Conservation (phyloP, 2,797 vertebrate genomes). For the Bradypodion ventrale region DNA sequence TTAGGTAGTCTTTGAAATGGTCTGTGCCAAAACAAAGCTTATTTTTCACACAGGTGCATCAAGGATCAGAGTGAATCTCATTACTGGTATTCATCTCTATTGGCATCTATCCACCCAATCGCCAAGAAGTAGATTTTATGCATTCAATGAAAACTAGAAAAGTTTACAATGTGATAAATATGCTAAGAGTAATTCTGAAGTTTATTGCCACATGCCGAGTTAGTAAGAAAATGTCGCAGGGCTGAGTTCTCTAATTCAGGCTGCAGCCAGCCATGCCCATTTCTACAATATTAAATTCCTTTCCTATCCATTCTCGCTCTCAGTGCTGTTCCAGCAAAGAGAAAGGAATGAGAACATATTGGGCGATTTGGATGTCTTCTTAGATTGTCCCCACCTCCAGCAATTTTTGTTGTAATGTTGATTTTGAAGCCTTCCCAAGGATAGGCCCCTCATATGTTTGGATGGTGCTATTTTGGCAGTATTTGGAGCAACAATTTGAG, state of each 20-base stretch:
- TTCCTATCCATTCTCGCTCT: too few relatives aligned
- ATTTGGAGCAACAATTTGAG: background rate
- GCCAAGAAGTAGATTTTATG: background rate
- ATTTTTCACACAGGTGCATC: background rate
- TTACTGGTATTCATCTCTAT: background rate
- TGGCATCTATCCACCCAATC: background rate
- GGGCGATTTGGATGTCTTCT: too few relatives aligned
- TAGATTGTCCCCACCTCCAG: background rate
- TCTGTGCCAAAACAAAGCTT: background rate
- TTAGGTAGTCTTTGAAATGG: background rate
- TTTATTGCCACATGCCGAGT: background rate
- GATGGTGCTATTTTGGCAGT: background rate
- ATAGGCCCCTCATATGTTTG: too few relatives aligned
- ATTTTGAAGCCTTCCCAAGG: background rate
- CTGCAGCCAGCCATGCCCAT: background rate
- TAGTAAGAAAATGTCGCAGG: background rate
- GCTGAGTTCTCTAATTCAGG: background rate
- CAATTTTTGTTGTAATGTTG: background rate
- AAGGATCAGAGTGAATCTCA: background rate
- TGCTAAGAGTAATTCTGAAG: background rate
- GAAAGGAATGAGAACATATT: background rate
- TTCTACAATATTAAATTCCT: background rate
- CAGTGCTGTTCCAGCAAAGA: background rate
- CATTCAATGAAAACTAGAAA: background rate
- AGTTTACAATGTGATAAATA: background rate